Conservation (phyloP, 2,888 invertebrate genomes). For the Malthinus seriepunctatus region DNA sequence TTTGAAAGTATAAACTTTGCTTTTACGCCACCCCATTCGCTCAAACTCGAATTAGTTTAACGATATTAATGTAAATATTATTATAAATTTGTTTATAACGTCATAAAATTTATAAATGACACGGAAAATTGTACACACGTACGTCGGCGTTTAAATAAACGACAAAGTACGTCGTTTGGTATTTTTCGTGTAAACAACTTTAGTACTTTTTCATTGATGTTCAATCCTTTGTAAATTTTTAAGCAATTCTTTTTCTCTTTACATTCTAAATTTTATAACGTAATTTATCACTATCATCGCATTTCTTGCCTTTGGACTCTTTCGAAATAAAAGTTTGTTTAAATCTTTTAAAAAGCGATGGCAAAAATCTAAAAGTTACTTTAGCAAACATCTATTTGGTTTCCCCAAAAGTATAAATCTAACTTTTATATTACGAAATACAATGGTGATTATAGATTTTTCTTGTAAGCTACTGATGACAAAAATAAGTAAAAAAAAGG, state of each 20-base stretch:
- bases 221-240: too few relatives aligned
- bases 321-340: too few relatives aligned
- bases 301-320: too few relatives aligned
- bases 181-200: slow-evolving; percentile 4
- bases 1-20: slow-evolving; percentile 47
- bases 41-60: slow-evolving; percentile 35
- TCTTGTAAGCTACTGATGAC: neutral
- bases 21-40: slow-evolving; percentile 31
- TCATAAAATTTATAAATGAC: neutral
- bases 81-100: slow-evolving; percentile 26
- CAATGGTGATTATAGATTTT: slow-evolving; percentile 10
- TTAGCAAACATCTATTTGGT: neutral
- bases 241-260: too few relatives aligned
- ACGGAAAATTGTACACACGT: neutral
- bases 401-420: slow-evolving; percentile 18
- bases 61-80: slow-evolving; percentile 35
- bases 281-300: too few relatives aligned
- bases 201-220: neutral
- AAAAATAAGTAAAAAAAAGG: neutral
- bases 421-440: slow-evolving; percentile 9
- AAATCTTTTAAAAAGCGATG: too few relatives aligned
- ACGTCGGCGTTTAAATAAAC: neutral
- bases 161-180: neutral
- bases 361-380: too few relatives aligned
- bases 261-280: too few relatives aligned